A percentile compares a stretch with the other conserved stretches of the same genome.
Evolutionary conservation across 2,113 vertebrate genomes (phyloP).

Genomic region (Anolis sagrei): DNA sequence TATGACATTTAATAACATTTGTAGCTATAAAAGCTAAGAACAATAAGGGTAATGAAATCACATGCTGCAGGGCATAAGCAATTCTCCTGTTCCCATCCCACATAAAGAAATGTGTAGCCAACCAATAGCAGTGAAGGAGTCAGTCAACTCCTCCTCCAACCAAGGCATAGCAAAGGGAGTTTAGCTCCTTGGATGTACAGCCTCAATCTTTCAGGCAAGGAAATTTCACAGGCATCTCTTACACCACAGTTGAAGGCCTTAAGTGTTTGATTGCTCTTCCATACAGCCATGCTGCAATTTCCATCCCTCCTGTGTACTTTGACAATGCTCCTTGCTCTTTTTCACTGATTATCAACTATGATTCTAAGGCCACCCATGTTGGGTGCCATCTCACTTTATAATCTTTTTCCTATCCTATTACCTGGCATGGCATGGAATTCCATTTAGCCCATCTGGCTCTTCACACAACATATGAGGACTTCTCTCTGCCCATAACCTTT

Average conservation of each 20-base stretch:
- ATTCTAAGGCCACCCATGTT: constrained; percentile 19
- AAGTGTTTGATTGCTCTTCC: neutral
- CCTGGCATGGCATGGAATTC: constrained; percentile 35
- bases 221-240: neutral
- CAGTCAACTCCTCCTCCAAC: constrained; percentile 4
- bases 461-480: constrained; percentile 36
- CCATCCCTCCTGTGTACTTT: neutral
- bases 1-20: constrained; percentile 59
- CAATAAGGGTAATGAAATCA: constrained; percentile 54
- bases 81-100: constrained; percentile 38
- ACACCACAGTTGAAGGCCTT: neutral
- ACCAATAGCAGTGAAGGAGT: neutral
- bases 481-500: constrained; percentile 34
- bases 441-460: constrained; percentile 44
- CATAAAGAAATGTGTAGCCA: neutral
- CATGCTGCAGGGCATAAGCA: constrained; percentile 31
- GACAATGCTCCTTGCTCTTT: neutral
- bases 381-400: constrained; percentile 49
- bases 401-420: constrained; percentile 54
- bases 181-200: rapidly evolving
- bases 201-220: neutral
- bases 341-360: neutral
- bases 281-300: neutral
- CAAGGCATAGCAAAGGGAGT: neutral
- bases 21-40: constrained; percentile 50